Evolutionary conservation across 2,113 vertebrate species (phyloP).

Genomic region (Amazona vittata): DNA sequence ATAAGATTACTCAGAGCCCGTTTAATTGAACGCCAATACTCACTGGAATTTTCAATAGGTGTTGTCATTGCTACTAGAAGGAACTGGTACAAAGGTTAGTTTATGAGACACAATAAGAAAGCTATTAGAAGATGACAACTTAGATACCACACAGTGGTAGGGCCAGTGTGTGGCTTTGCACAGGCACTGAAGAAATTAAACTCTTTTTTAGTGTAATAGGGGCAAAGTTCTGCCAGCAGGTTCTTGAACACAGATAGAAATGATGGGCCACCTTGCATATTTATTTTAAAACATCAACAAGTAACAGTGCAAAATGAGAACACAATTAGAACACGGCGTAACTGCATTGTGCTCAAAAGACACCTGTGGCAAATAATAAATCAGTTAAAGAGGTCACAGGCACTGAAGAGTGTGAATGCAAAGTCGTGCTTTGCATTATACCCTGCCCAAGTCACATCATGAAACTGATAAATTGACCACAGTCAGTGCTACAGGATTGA

Average conservation of each 20-base stretch:
- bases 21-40: background rate
- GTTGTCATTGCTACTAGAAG: background rate
- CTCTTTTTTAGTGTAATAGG: background rate
- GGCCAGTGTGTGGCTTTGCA: background rate
- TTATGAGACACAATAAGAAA: background rate
- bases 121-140: background rate
- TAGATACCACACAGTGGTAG: background rate
- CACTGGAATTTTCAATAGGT: background rate
- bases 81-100: background rate
- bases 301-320: background rate
- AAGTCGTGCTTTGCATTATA: background rate
- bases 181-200: background rate
- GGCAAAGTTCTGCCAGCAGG: background rate
- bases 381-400: background rate
- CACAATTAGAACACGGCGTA: background rate
- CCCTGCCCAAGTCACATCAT: background rate
- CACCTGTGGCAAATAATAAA: background rate
- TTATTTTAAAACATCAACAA: background rate
- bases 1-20: background rate
- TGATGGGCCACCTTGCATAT: background rate
- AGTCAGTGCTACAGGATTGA: background rate
- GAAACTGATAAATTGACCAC: background rate
- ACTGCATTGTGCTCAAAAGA: background rate
- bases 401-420: background rate
- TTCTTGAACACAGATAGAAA: background rate